These are phyloP conservation scores for Hypomecis atomaria DNA, from an alignment of 2,888 invertebrate genomes.

Conservation along the genomic window DNA sequence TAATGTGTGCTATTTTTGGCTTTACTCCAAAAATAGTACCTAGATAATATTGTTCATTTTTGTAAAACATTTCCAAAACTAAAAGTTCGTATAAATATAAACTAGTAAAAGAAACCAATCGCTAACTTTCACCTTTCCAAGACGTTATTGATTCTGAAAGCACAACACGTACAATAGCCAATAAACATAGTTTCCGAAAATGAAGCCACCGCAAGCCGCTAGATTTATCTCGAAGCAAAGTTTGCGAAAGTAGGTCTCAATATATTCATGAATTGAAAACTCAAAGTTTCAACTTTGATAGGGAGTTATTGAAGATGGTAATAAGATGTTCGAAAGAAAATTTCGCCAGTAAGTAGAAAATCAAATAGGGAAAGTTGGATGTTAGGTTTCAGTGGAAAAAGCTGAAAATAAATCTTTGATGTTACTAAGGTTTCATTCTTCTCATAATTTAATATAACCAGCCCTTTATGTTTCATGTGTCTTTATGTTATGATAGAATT, in stretches of 20 bases:
- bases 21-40: too few relatives aligned
- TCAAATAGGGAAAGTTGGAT: not conserved
- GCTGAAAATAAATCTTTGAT: too few relatives aligned
- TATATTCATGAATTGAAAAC: constrained; percentile 29
- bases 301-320: constrained; percentile 28
- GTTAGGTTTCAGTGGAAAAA: not conserved
- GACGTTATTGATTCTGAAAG: constrained; percentile 1
- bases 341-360: not conserved
- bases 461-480: too few relatives aligned
- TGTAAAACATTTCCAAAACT: too few relatives aligned
- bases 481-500: too few relatives aligned
- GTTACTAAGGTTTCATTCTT: too few relatives aligned
- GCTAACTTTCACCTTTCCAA: not conserved
- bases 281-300: constrained; percentile 22
- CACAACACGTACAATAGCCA: constrained; percentile 31
- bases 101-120: not conserved
- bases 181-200: constrained; percentile 39
- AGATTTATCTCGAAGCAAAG: constrained; percentile 30
- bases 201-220: constrained; percentile 30
- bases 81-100: not conserved
- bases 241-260: constrained; percentile 26
- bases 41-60: too few relatives aligned
- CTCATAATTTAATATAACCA: too few relatives aligned
- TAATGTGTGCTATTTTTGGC: too few relatives aligned
- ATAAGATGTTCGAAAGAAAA: constrained; percentile 12